These are phyloP conservation scores for Barnardius zonarius DNA, from an alignment of 2,113 vertebrate genomes.

Conservation along the genomic window DNA sequence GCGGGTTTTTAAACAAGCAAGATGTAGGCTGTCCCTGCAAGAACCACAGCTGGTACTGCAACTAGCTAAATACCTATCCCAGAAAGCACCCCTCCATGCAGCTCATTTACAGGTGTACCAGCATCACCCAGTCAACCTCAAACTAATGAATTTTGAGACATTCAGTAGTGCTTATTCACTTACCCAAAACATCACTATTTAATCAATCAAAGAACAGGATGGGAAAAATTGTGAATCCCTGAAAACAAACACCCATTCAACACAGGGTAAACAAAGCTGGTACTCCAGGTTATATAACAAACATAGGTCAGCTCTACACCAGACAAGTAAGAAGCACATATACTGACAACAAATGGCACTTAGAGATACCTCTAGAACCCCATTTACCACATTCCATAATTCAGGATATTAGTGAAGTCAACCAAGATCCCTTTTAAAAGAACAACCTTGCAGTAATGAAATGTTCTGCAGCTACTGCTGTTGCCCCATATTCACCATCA, in stretches of 20 bases:
- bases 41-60: neutral
- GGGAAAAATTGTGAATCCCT: neutral
- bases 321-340: neutral
- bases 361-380: rapidly evolving
- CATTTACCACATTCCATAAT: neutral
- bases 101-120: neutral
- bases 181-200: neutral
- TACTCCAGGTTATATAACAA: neutral
- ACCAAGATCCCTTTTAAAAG: neutral
- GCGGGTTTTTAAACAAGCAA: neutral
- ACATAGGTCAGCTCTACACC: neutral
- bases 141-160: neutral
- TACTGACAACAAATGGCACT: neutral
- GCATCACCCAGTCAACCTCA: neutral
- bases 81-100: neutral
- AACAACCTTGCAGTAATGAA: neutral
- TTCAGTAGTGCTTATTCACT: neutral
- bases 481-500: neutral
- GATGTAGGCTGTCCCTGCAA: neutral
- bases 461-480: neutral
- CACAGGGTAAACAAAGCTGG: rapidly evolving
- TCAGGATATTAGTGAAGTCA: neutral
- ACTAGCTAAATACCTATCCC: neutral
- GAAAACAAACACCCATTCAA: neutral
- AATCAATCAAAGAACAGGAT: neutral